Evolutionary conservation across 2,797 vertebrate genomes (phyloP), one percentile per base, ranked within the genome.

Genomic region (Margarornis squamiger): DNA sequence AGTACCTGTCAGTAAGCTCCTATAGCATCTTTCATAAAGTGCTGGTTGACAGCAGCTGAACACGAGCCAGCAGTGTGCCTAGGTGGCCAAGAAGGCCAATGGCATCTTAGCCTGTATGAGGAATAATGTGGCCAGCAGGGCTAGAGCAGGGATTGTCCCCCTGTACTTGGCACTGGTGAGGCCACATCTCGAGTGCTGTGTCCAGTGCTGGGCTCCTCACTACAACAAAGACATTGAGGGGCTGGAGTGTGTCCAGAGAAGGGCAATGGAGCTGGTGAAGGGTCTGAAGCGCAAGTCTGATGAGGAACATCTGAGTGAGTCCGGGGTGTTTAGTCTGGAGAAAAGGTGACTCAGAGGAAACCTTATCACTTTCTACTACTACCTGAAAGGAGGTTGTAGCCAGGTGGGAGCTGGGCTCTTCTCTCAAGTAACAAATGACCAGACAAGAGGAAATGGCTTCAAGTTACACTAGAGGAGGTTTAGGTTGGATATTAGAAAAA

Each of bases 71-170:
- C 7, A 7, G 7, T 65, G 45, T 59, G 22, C 26, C 21, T 34
- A 36, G 26, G 14, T 32, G 46, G 18, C 46, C 1, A 2, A 59
- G 46, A 39, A 54, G 7, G 30, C 34, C 9, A 24, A 7, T 4
- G 66, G 26, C 11, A 46, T 41, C 52, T 46, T 66, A 46, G 30
- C 15, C 2, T 48, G 30, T 3, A 2, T 23, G 21, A 23, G n/a
- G 14, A 52, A 4, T 1, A 13, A 18, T 8, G 58, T 29, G 46
- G 26, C 12, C 39, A 78, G 46, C 46, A 72, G 26, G 18, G 52
- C 2, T 46, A 59, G 38, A 21, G 7, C 39, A 72, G 18, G 0
- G 24, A 41, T 5, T 21, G 3, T 46, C 4, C 12, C 7, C 3
- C 2, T 34, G 30, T 36, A 14, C 22, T 48, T 3, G 2, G 22